These are phyloP conservation scores for Nesidiocoris tenuis DNA, from an alignment of 2,888 invertebrate genomes.

Conservation along the genomic window DNA sequence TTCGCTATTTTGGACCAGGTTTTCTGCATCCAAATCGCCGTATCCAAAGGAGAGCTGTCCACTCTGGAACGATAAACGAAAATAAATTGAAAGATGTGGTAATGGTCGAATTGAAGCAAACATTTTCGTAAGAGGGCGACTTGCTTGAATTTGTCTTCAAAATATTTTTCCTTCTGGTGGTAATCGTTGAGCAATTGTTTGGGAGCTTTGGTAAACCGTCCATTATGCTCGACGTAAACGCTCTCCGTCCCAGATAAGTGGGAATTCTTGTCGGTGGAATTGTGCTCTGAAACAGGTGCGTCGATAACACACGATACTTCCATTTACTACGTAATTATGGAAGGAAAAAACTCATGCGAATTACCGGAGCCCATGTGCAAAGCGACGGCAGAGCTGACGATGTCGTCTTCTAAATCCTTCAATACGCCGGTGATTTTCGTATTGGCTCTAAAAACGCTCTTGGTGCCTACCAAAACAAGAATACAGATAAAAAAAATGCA, in stretches of 20 bases:
- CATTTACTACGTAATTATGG: no score
- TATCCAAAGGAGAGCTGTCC: slow-evolving; percentile 46
- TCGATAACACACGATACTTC: no score
- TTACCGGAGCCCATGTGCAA: slow-evolving; percentile 33
- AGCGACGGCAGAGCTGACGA: slow-evolving; percentile 34
- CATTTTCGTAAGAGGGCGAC: no score
- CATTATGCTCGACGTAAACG: slow-evolving; percentile 46
- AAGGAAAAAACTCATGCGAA: not conserved
- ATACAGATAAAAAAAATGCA: no score
- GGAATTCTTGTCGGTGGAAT: not conserved
- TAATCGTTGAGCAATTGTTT: slow-evolving; percentile 30
- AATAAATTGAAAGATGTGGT: no score
- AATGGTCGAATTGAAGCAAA: no score
- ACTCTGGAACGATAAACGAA: no score
- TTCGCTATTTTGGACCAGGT: slow-evolving; percentile 45
- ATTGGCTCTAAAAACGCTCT: not conserved
- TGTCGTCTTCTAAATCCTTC: slow-evolving; percentile 46
- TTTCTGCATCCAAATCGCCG: slow-evolving; percentile 48
- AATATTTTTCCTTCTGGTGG: slow-evolving; percentile 3
- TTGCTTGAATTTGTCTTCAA: slow-evolving; percentile 1
- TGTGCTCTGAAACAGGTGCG: not conserved
- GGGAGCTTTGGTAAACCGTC: slow-evolving; percentile 45
- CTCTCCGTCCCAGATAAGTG: slow-evolving; percentile 38
- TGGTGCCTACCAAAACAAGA: not conserved
- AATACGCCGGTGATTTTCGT: slow-evolving; percentile 45